Base-by-base conservation (phyloP, 2,797 vertebrate genomes). In the Hozukius guyotensis region DNA sequence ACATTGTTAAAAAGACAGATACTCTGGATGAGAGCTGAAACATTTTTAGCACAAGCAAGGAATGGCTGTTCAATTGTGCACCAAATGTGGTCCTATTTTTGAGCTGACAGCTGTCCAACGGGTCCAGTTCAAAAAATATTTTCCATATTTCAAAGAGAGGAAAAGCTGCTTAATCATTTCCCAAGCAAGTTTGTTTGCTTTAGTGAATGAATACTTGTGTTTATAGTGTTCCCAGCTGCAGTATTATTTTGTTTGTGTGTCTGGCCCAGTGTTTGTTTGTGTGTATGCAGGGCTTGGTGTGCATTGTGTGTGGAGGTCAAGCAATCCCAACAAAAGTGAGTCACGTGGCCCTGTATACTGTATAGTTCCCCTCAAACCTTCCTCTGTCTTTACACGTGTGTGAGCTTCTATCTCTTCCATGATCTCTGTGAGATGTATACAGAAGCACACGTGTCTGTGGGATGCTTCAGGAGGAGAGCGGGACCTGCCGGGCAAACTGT, bases 371-470 rank as follows among this genome's bases (percentile, higher is more conserved):
- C n/a, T 75, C n/a, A 61, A 22, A 56, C 32, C 2, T 52, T 73
- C 27, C 62, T 31, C 34, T 69, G 8, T 78, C 66, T 72, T 56
- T 67, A 32, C 88, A 88, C 65, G 69, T 88, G 85, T 42, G 52
- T 14, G 7, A n/a, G 63, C 63, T 22, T 64, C 72, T 61, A 83
- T 85, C 87, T 70, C 73, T 57, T 66, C n/a, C 55, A 55, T 7
- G 68, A 82, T 87, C 77, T 77, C 32, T 84, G 69, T 36, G 66
- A 80, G 75, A 92, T 78, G 80, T 83, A 79, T 65, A 88, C 80
- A 82, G 86, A 83, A 67, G 59, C 60, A 69, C 88, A 88, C 77
- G 72, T 92, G 86, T 85, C 78, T 57, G 72, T 29, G 66, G 49
- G 82, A 53, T 83, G 75, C 76, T 77, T 83, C 80, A 69, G 75